A percentile compares a stretch with the other conserved stretches of the same genome.
Evolutionary conservation across 2,113 vertebrate genomes (phyloP).

Genomic region (Potamarius usumacintae): DNA sequence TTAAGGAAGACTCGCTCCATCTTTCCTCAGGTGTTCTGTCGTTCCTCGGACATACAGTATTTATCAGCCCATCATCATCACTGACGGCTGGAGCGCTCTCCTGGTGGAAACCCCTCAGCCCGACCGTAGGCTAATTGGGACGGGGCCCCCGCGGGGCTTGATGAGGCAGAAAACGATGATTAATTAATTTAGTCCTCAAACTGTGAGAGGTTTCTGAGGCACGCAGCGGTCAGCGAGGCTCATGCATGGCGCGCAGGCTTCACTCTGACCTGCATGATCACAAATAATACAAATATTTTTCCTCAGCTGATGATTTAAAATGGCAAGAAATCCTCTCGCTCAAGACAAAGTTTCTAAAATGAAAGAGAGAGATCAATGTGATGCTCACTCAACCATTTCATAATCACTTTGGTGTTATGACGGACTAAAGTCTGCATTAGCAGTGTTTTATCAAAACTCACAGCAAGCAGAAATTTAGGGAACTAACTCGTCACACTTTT

Average conservation of each 20-base stretch:
- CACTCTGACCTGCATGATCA: constrained; percentile 79
- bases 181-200: constrained; percentile 99
- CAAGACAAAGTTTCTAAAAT: neutral
- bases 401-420: neutral
- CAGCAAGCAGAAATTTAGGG: too few relatives aligned
- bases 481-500: neutral
- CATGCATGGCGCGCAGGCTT: constrained; percentile 72
- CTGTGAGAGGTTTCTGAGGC: constrained; percentile 91
- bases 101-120: constrained; percentile 92
- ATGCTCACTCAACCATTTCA: neutral
- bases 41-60: constrained; percentile 17
- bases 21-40: neutral
- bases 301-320: neutral
- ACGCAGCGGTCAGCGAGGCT: constrained; percentile 87
- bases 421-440: neutral
- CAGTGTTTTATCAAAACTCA: too few relatives aligned
- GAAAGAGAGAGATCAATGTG: neutral
- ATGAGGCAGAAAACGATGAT: constrained; percentile 99
- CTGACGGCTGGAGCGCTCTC: constrained; percentile 63
- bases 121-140: constrained; percentile 86
- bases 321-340: neutral
- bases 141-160: constrained; percentile 85
- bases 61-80: constrained; percentile 80
- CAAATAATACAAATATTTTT: neutral
- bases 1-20: neutral